Conservation (phyloP, 2,797 vertebrate species). For the Nothura maculosa region DNA sequence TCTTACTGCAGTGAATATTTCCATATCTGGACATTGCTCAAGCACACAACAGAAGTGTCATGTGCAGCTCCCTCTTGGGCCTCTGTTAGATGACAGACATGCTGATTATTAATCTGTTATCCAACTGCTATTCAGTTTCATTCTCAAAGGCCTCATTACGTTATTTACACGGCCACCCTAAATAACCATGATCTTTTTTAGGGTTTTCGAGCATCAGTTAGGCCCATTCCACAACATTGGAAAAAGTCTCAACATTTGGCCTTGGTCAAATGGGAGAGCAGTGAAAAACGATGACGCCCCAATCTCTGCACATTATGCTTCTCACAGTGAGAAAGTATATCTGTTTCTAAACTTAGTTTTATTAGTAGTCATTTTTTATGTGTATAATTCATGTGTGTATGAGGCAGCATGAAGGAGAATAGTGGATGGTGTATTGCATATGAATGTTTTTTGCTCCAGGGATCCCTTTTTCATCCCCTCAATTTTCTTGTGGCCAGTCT, state of each 20-base stretch:
- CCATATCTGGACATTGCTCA: background rate
- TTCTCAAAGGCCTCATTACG: constrained; percentile 13
- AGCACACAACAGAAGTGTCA: accelerated
- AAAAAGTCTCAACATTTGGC: background rate
- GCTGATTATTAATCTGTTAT: background rate
- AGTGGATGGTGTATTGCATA: accelerated
- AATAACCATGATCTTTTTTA: background rate
- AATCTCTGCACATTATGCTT: background rate
- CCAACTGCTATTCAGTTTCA: background rate
- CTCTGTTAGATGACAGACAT: background rate
- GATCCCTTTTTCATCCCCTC: background rate
- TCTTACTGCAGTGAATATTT: background rate
- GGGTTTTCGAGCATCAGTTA: background rate
- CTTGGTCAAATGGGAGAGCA: background rate
- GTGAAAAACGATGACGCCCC: background rate
- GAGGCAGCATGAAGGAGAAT: background rate
- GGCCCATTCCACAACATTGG: background rate
- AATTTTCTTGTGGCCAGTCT: background rate
- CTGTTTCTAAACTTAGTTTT: background rate
- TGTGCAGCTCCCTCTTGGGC: background rate
- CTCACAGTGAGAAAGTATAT: background rate
- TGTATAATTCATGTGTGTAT: background rate
- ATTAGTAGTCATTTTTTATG: background rate
- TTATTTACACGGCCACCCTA: background rate
- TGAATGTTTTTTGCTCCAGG: background rate